Evolutionary conservation across 2,888 invertebrate species (phyloP).

Genomic region (Polymixis lichenea): DNA sequence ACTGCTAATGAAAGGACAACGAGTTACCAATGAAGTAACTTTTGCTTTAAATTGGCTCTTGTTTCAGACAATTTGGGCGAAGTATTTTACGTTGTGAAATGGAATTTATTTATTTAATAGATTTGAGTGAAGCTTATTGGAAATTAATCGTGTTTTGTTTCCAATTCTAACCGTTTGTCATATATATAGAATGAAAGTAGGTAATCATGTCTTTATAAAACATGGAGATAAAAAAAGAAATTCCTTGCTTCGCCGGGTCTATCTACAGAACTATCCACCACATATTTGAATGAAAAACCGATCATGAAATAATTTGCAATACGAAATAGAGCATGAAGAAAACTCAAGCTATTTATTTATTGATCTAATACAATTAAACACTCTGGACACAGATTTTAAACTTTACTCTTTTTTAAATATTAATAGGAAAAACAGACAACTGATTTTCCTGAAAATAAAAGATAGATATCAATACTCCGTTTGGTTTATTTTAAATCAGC

Average conservation of each 20-base stretch:
- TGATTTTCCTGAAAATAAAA: not conserved
- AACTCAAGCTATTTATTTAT: not conserved
- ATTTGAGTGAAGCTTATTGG: conserved; percentile 6
- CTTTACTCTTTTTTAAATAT: not conserved
- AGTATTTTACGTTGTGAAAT: not conserved
- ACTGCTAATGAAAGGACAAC: conserved; percentile 40
- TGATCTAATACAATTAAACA: not conserved
- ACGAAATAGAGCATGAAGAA: not conserved
- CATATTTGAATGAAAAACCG: not conserved
- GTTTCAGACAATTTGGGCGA: conserved; percentile 2
- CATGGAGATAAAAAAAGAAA: too few species aligned
- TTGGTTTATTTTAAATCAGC: not conserved
- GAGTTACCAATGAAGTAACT: conserved; percentile 10
- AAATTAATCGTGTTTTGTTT: not conserved
- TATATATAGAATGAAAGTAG: not conserved
- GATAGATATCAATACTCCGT: too few species aligned
- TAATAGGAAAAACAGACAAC: not conserved
- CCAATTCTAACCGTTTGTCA: not conserved
- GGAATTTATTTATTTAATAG: conserved; percentile 3
- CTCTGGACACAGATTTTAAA: not conserved
- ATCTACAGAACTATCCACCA: not conserved
- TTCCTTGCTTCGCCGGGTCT: too few species aligned
- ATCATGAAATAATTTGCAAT: too few species aligned
- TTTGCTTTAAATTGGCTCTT: conserved; percentile 19
- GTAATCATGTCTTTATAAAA: not conserved